Evolutionary conservation across 2,113 vertebrate genomes (phyloP), one percentile per base, ranked within the genome.

Genomic region (Seriola quinqueradiata): DNA sequence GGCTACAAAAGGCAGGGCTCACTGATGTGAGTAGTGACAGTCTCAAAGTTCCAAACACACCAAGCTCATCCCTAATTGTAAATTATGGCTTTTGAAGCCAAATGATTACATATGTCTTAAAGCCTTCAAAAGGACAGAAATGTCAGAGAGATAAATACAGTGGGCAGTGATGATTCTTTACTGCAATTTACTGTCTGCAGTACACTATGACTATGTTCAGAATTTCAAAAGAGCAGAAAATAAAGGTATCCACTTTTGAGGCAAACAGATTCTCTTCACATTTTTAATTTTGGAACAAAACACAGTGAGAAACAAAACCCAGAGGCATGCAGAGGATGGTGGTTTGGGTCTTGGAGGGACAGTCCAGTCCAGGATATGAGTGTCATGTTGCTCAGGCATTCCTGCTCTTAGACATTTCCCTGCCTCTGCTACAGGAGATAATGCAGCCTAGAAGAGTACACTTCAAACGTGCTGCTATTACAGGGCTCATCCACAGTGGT

Each of bases 31-130:
- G 5, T 12, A 75, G 11, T 28, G 12, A 58, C 70, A 21, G 65
- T 52, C 17, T 42, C 8, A 50, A 48, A 48, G 16, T 21, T 25
- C 64, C 17, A 60, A 61, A 48, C 23, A 64, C n/a, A 66, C 38
- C 21, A 9, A n/a, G 19, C 40, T 66, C 13, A 70, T 36, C 50
- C 34, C 40, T 67, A 67, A 77, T 25, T 59, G 21, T 32, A 50
- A 57, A 73, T 61, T 60, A 65, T 77, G 34, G 32, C 32, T 34
- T 83, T 34, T 50, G 17, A 14, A 71, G 67, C 25, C 32, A 71
- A 76, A 32, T 50, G 28, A 70, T 65, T 50, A 59, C 10, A 64
- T 65, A 11, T 12, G 16, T 55, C 46, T 63, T 63, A 48, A 46
- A 50, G 5, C 48, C 19, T 50, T 50, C 48, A 50, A 50, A 63